Evolutionary conservation across 92 coral and sea anemone species (phyloP).

Genomic region (Siderastrea radians): DNA sequence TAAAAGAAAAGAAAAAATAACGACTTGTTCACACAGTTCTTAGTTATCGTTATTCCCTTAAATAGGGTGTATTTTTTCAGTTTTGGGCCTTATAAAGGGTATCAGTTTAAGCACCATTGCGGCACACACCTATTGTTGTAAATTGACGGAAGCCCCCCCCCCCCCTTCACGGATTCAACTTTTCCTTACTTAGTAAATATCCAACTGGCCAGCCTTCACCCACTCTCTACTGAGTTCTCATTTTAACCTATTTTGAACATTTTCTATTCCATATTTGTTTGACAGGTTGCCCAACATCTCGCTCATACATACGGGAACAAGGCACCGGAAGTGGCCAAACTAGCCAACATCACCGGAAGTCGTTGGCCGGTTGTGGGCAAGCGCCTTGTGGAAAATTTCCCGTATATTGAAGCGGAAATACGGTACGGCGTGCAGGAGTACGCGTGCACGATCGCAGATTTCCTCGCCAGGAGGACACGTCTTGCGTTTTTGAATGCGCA

Average conservation of each 20-base stretch:
- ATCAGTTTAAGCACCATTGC: too few species aligned
- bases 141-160: not conserved
- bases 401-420: constrained; percentile 98
- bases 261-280: not conserved
- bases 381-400: constrained; percentile 84
- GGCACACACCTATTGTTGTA: too few species aligned
- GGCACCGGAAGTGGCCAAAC: constrained; percentile 92
- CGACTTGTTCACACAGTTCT: too few species aligned
- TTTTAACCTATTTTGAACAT: too few species aligned
- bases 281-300: constrained; percentile 91
- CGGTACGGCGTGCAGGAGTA: constrained; percentile 90
- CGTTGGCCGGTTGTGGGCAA: constrained; percentile 96
- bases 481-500: constrained; percentile 92
- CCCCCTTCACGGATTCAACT: too few species aligned
- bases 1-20: too few species aligned
- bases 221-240: too few species aligned
- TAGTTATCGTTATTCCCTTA: too few species aligned
- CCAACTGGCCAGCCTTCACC: too few species aligned
- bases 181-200: too few species aligned
- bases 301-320: constrained; percentile 94
- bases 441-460: constrained; percentile 94
- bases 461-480: constrained; percentile 96
- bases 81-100: too few species aligned
- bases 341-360: constrained; percentile 87
- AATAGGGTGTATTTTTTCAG: too few species aligned